phyloP scores from a whole-genome alignment of 2,113 vertebrate genomes.

The Hippoglossus stenolepis region DNA sequence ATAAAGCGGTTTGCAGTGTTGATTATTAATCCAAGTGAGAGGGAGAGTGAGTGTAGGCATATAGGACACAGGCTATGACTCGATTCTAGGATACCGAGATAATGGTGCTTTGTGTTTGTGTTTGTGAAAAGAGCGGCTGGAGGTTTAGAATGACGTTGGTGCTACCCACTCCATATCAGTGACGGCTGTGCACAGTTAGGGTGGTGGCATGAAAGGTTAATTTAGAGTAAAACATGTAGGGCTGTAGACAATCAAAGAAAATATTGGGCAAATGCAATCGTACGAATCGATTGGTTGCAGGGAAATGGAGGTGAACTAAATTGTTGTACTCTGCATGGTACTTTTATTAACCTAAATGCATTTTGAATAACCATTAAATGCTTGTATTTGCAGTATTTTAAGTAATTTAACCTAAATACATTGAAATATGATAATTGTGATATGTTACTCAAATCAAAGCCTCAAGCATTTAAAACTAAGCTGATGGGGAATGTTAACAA shows the following conservation, averaged over 20 bases:
- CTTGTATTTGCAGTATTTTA: not conserved
- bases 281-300: not conserved
- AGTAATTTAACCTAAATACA: not conserved
- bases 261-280: not conserved
- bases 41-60: conserved; percentile 40
- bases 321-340: not conserved
- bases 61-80: conserved; percentile 20
- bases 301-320: not conserved
- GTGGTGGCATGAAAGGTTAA: not conserved
- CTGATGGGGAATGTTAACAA: too few relatives aligned
- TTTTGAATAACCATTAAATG: not conserved
- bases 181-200: conserved; percentile 37
- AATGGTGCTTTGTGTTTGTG: conserved; percentile 65
- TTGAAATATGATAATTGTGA: too few relatives aligned
- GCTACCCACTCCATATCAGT: conserved; percentile 64
- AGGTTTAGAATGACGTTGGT: conserved; percentile 73
- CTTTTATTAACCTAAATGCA: too few relatives aligned
- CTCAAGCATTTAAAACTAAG: too few relatives aligned
- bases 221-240: not conserved
- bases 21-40: conserved; percentile 41
- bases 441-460: too few relatives aligned
- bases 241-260: too few relatives aligned
- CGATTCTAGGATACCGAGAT: conserved; percentile 35
- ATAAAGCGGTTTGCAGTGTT: conserved; percentile 20
- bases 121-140: conserved; percentile 64